Conservation (phyloP, 2,113 vertebrate species). For the Barnardius zonarius region DNA sequence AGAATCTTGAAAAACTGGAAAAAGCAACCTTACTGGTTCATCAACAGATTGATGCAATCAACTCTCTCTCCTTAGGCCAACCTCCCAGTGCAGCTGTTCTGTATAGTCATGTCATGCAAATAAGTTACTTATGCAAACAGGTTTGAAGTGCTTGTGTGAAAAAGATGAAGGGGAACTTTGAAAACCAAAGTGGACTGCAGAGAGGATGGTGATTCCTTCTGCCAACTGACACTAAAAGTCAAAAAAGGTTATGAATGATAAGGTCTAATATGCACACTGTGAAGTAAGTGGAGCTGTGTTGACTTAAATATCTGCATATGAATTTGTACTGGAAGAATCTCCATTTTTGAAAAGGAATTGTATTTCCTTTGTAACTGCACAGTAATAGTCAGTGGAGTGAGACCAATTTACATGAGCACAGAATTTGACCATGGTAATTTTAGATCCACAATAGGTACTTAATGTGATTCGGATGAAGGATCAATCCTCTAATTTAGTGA, state of each 20-base stretch:
- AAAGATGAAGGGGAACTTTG: background rate
- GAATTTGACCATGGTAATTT: background rate
- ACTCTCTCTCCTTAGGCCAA: background rate
- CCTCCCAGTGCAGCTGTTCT: conserved; percentile 5
- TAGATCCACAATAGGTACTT: background rate
- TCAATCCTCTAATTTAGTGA: background rate
- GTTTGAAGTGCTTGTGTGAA: background rate
- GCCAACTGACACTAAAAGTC: background rate
- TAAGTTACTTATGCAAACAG: background rate
- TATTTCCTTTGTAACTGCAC: background rate
- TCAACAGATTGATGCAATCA: background rate
- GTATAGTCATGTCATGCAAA: background rate
- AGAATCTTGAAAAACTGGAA: conserved; percentile 40
- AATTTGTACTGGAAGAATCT: background rate
- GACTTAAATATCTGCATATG: background rate
- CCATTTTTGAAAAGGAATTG: background rate
- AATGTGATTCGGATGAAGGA: background rate
- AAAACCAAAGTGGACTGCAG: background rate
- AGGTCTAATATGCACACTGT: background rate
- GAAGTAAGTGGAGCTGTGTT: background rate
- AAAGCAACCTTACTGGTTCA: background rate
- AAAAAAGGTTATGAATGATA: background rate
- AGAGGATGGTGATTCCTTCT: background rate
- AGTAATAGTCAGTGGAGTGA: background rate
- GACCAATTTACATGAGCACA: background rate